A percentile compares a stretch with the other conserved stretches of the same genome.
Evolutionary conservation across 2,113 vertebrate genomes (phyloP).

Genomic region (Elephas maximus): DNA sequence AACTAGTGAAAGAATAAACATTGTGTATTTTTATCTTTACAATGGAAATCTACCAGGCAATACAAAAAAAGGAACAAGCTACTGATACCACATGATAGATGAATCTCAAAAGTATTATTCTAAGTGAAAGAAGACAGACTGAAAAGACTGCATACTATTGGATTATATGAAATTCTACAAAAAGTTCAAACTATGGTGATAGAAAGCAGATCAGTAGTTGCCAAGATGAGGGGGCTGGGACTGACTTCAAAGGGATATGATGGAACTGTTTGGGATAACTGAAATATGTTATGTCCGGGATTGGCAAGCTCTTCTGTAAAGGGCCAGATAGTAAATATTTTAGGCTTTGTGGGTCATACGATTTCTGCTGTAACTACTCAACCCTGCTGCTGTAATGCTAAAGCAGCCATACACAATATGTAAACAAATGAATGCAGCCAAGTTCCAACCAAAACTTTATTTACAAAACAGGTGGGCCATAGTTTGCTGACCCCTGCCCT

Average conservation of each 20-base stretch:
- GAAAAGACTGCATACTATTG: neutral
- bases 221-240: neutral
- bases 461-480: neutral
- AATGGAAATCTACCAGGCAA: neutral
- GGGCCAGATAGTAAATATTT: neutral
- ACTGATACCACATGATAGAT: neutral
- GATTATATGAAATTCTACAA: neutral
- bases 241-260: neutral
- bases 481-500: neutral
- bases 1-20: neutral
- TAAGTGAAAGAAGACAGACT: neutral
- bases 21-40: neutral
- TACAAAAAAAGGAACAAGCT: no score
- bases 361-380: neutral
- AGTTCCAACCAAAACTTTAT: neutral
- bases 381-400: neutral
- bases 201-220: neutral
- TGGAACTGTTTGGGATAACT: neutral
- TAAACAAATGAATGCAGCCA: neutral
- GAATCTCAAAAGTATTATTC: neutral
- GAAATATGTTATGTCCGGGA: neutral
- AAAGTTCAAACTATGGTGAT: neutral
- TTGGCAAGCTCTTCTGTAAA: neutral
- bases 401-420: neutral
- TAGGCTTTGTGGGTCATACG: neutral